phyloP scores from a whole-genome alignment of 2,797 vertebrate species.

The Anguilla marmorata region DNA sequence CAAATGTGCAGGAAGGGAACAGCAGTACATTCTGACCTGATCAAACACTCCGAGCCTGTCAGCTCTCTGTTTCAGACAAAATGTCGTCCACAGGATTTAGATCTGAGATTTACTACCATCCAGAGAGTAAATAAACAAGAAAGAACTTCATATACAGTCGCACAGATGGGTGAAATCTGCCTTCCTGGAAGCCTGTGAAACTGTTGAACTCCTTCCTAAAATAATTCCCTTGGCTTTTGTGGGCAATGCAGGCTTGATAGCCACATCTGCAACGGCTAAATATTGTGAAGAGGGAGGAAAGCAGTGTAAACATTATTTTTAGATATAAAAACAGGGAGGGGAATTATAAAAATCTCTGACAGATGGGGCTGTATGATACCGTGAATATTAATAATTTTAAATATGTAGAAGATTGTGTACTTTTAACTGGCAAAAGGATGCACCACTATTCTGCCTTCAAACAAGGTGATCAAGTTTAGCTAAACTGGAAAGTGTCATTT shows the following conservation, averaged over 20 bases:
- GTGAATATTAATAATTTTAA: not conserved
- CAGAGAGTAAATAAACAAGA: not conserved
- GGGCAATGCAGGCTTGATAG: not conserved
- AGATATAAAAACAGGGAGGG: not conserved
- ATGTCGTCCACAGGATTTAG: not conserved
- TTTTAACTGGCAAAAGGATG: not conserved
- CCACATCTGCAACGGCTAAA: not conserved
- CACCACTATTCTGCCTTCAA: not conserved
- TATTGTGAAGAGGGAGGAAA: not conserved
- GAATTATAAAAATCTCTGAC: not conserved
- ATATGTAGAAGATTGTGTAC: not conserved
- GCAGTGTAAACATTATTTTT: not conserved
- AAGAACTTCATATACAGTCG: not conserved
- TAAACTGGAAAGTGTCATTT: conserved; percentile 1
- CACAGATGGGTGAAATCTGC: not conserved
- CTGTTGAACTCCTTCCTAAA: not conserved
- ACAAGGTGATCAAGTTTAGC: not conserved
- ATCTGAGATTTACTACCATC: not conserved
- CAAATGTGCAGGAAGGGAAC: not conserved
- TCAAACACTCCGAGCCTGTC: not conserved
- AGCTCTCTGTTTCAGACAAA: not conserved
- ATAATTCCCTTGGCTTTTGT: not conserved
- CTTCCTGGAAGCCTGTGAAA: not conserved
- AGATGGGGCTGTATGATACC: not conserved
- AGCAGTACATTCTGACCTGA: not conserved